Evolutionary conservation across 2,113 vertebrate species (phyloP), one percentile per base, ranked within the genome.

Genomic region (Onychostruthus taczanowskii): DNA sequence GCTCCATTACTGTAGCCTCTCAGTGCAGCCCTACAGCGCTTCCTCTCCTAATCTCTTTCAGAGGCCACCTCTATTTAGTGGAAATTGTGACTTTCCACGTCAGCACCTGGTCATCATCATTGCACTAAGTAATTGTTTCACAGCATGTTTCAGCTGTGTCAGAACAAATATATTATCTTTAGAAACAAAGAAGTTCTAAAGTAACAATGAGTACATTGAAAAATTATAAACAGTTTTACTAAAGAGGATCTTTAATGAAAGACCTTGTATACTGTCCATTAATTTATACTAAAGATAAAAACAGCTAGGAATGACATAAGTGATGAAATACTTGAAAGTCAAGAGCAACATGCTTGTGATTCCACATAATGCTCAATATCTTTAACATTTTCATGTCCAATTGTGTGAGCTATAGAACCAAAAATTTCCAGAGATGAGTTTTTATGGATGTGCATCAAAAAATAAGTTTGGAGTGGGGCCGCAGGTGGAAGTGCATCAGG

Each of bases 161-260:
- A 94, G 82, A 94, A 70, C 43, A 91, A 81, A 76, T 46, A 27
- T 5, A 74, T 91, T 93, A n/a, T n/a, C 58, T 91, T 95, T 77
- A 75, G 76, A 90, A 94, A 93, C 43, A 87, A 89, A 91, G 46
- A 77, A 24, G 17, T 84, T 90, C 73, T 94, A 50, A 94, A 82
- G 78, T 76, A 89, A 90, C n/a, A 86, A 73, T 70, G 50, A 61
- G 39, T 87, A 70, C 43, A 64, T 24, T 31, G 58, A 74, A 88
- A 89, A 94, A 90, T 64, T 16, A 67, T 68, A 68, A 96, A 84
- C 31, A 53, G 52, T 73, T 84, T 94, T 94, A 47, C 55, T 55
- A 64, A 80, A 55, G 61, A 91, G 23, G 30, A 85, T 43, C 26
- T 84, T 87, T 86, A 87, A 72, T 72, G 84, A 87, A 92, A 76